These are phyloP conservation scores for Acleris holmiana DNA, from an alignment of 2,888 invertebrate genomes.

Conservation along the genomic window DNA sequence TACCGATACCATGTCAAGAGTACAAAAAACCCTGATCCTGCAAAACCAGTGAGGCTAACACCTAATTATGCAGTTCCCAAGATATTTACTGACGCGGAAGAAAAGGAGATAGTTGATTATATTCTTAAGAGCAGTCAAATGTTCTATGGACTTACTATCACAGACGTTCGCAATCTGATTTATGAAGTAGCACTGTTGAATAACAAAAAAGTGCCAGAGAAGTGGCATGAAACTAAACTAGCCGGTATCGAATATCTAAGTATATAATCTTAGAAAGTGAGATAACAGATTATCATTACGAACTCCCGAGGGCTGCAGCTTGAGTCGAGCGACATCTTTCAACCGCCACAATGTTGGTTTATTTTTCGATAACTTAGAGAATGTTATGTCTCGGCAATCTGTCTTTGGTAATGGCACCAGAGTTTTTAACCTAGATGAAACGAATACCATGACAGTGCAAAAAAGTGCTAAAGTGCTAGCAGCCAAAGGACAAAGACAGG, in stretches of 20 bases:
- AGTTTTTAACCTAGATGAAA: slow-evolving; percentile 57
- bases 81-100: not conserved
- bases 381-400: slow-evolving; percentile 33
- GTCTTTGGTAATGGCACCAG: slow-evolving; percentile 47
- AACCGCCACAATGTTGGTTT: slow-evolving; percentile 40
- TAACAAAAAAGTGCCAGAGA: no score
- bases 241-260: no score
- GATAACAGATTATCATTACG: no score
- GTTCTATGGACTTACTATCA: no score
- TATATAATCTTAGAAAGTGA: no score
- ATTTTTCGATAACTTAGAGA: slow-evolving; percentile 25
- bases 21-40: slow-evolving; percentile 21
- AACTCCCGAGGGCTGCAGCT: slow-evolving; percentile 35
- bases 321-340: slow-evolving; percentile 43
- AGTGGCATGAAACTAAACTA: no score
- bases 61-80: slow-evolving; percentile 21
- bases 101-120: slow-evolving; percentile 5
- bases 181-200: no score
- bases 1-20: slow-evolving; percentile 30
- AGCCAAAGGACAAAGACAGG: slow-evolving; percentile 24
- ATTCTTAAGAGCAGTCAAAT: slow-evolving; percentile 34
- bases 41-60: slow-evolving; percentile 16
- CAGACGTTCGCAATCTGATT: no score
- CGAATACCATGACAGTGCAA: slow-evolving; percentile 53
- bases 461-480: slow-evolving; percentile 54